Conservation (phyloP, 2,113 vertebrate genomes). For the Pteronura brasiliensis region DNA sequence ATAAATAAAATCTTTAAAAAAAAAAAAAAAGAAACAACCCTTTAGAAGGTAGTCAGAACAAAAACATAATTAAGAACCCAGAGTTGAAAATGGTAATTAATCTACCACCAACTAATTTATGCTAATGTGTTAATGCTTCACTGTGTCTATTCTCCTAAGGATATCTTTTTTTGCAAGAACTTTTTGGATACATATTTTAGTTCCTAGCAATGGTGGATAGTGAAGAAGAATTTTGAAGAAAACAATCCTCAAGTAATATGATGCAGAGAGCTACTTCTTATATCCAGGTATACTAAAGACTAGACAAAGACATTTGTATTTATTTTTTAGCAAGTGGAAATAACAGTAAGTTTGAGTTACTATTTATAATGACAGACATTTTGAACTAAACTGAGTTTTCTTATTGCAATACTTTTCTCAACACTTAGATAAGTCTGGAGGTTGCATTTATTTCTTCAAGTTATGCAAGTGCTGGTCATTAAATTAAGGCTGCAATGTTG, state of each 20-base stretch:
- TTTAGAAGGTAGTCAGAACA: not conserved
- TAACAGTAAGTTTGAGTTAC: not conserved
- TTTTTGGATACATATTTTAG: not conserved
- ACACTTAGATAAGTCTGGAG: constrained; percentile 1
- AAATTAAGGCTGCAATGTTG: not conserved
- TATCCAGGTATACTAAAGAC: not conserved
- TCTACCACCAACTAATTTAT: not conserved
- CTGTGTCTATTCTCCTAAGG: not conserved
- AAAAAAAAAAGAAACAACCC: not conserved
- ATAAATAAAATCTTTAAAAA: no score
- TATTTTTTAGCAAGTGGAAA: constrained; percentile 13
- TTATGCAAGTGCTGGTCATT: constrained; percentile 31
- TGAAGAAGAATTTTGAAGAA: constrained; percentile 18
- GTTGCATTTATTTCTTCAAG: not conserved
- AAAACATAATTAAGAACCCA: not conserved
- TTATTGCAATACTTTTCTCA: not conserved
- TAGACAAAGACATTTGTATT: not conserved
- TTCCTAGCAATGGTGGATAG: not conserved
- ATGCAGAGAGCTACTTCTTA: not conserved
- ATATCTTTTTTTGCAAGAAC: not conserved
- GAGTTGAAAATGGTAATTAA: not conserved
- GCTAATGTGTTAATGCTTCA: not conserved
- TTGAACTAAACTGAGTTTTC: constrained; percentile 33
- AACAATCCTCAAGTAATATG: not conserved
- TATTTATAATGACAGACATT: not conserved